Evolutionary conservation across 2,888 invertebrate genomes (phyloP), one percentile per base, ranked within the genome.

Genomic region (Melitaea athalia): DNA sequence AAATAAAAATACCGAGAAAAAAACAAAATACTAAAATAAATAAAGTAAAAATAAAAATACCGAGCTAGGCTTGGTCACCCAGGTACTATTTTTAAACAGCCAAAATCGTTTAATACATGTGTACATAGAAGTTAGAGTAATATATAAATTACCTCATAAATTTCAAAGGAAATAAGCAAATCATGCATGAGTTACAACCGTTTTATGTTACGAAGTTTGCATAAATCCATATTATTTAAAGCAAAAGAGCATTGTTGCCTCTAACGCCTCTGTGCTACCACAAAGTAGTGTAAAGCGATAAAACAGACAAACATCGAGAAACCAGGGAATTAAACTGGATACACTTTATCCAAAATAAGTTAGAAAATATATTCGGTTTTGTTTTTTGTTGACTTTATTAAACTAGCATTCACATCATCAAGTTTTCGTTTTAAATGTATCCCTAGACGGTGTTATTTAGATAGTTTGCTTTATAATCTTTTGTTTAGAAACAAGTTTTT

Each of bases 161-260:
- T 33, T 53, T 53, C 24, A 47, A 38, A 50, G 12, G 49, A 52
- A 59, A 15, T 59, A 45, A 59, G 57, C 50, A 62, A 70, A 67
- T 62, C 64, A 47, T 12, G 59, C 31, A 15, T 12, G 31, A 59
- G 42, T 7, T 38, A 14, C 47, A 55, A 66, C 14, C 55, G 61
- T 67, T 17, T 15, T 59, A 43, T 12, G 49, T 43, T 31, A 15
- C 57, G 38, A 62, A 31, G 63, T 63, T 59, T 45, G 64, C 50
- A 61, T 62, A 62, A 61, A 71, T 69, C 63, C 64, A 53, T 63
- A 50, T 66, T 63, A 50, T 66, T 61, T 64, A 67, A 71, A 61
- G 57, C 61, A 24, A 50, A 68, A 60, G 65, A 53, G 63, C 52
- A 70, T 67, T 61, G 64, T 57, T 67, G 45, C 33, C 50, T 42